phyloP scores from a whole-genome alignment of 2,888 invertebrate species.

The Nezara viridula region DNA sequence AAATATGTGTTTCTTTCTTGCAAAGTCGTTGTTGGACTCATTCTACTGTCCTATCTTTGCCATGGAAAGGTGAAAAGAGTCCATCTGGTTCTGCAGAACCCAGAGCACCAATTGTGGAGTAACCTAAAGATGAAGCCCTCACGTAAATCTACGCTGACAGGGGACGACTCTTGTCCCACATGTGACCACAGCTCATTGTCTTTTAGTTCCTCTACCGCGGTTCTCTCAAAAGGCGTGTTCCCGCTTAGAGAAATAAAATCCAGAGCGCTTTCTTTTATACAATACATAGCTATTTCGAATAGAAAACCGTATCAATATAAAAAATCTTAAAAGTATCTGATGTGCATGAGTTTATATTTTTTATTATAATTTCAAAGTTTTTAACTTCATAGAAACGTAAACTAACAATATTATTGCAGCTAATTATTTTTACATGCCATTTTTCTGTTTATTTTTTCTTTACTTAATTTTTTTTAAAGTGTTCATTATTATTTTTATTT shows the following conservation, averaged over 20 bases:
- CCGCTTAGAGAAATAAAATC: neutral
- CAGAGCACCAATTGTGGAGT: neutral
- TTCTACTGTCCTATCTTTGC: neutral
- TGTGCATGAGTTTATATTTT: no score
- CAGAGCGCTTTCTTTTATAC: neutral
- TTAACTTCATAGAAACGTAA: no score
- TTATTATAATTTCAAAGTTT: no score
- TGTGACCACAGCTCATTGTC: slow-evolving; percentile 4
- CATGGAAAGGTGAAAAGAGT: neutral
- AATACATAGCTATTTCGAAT: no score
- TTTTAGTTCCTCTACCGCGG: neutral
- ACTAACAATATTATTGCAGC: no score
- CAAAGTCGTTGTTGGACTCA: neutral
- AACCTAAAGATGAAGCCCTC: slow-evolving; percentile 17
- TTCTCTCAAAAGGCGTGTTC: neutral
- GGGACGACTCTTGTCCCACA: neutral
- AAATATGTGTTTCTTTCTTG: neutral
- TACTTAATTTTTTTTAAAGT: no score
- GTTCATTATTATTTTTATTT: no score
- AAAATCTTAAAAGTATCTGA: no score
- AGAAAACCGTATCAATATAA: no score
- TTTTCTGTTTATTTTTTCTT: no score
- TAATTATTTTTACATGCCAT: no score
- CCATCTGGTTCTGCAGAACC: neutral
- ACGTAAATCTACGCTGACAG: slow-evolving; percentile 42